Percentiles rank a stretch among this genome's conserved stretches.
Evolutionary conservation across 2,888 invertebrate genomes (phyloP).

Genomic region (Tachina lurida): DNA sequence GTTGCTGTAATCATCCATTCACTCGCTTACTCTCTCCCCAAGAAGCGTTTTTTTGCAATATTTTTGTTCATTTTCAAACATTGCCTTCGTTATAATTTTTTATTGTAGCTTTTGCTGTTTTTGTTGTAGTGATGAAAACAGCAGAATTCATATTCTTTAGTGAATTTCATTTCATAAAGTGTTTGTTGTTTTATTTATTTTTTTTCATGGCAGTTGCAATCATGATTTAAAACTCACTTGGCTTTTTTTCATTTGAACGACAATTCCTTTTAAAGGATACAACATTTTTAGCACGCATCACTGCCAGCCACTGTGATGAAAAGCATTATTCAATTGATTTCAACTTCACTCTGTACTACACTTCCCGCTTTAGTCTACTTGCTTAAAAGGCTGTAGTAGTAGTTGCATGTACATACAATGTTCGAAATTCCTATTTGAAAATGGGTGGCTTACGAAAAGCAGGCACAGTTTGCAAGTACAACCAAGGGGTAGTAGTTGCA

Average conservation of each 20-base stretch:
- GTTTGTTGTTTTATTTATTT: constrained; percentile 76
- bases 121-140: constrained; percentile 56
- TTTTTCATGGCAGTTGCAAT: constrained; percentile 70
- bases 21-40: constrained; percentile 2
- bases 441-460: constrained; percentile 41
- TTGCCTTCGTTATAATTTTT: constrained; percentile 46
- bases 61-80: constrained; percentile 56
- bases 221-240: constrained; percentile 57
- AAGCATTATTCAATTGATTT: constrained; percentile 71
- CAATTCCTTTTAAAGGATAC: constrained; percentile 71
- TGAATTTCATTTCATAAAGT: constrained; percentile 74
- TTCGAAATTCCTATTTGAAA: constrained; percentile 11
- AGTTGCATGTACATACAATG: constrained; percentile 14
- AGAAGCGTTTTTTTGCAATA: constrained; percentile 50
- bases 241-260: constrained; percentile 58
- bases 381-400: neutral
- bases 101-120: constrained; percentile 30
- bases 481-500: constrained; percentile 57
- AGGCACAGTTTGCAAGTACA: constrained; percentile 33
- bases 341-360: constrained; percentile 30
- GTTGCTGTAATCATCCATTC: constrained; percentile 73
- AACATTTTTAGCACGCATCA: constrained; percentile 69
- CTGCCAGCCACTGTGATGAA: constrained; percentile 71
- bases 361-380: constrained; percentile 10
- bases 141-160: constrained; percentile 60